A percentile compares a stretch with the other conserved stretches of the same genome.
Conservation (phyloP, 2,113 vertebrate species). For the Tragulus kanchil region DNA sequence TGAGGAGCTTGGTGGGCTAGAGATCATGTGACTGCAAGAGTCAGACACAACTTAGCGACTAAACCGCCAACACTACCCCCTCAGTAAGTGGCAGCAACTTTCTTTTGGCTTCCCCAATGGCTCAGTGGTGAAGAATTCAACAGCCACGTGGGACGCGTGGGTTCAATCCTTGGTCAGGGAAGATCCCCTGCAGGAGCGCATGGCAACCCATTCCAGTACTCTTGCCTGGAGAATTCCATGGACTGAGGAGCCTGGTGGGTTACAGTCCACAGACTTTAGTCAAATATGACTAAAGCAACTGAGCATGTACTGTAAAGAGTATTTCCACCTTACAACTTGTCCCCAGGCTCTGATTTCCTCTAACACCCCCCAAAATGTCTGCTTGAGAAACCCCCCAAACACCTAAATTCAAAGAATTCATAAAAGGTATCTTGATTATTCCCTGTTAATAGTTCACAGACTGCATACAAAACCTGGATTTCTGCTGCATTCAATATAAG, state of each 20-base stretch:
- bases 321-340: background rate
- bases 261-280: background rate
- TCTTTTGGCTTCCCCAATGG: background rate
- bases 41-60: background rate
- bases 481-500: slow-evolving; percentile 7
- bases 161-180: background rate
- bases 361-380: background rate
- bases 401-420: background rate
- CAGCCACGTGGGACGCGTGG: background rate
- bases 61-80: background rate
- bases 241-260: background rate
- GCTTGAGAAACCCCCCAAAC: background rate
- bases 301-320: background rate
- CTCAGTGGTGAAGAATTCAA: background rate
- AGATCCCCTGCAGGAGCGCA: background rate
- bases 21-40: background rate
- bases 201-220: background rate
- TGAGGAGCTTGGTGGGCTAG: background rate
- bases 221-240: background rate
- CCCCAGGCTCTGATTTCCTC: background rate
- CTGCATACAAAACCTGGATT: background rate
- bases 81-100: background rate
- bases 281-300: background rate
- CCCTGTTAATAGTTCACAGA: background rate
- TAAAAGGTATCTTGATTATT: background rate